Base-by-base conservation (phyloP, 2,888 invertebrate genomes). In the Lithophane leautieri region DNA sequence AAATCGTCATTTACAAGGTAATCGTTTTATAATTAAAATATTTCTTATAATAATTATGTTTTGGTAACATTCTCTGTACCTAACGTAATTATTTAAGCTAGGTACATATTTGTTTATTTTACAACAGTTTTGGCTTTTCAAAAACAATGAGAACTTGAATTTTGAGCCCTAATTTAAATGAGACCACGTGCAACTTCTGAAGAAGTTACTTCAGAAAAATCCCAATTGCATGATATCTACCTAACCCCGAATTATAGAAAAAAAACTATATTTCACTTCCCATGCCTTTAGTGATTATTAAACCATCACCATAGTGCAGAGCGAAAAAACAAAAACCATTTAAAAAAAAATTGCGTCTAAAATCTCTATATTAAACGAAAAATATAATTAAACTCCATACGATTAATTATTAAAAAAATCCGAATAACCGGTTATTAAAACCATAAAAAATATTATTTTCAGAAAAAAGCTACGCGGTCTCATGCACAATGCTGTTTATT, bases 61-160 rank as follows among this genome's bases (percentile, higher is more conserved):
- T 88, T 84, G 86, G 85, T 88, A 81, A 86, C 88, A 83, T 79
- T 82, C n/a, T 14, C 14, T 70, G 72, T 71, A 76, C 82, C 70
- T 79, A 73, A 76, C 40, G n/a, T 61, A 44, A 58, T 71, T 70
- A 63, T 62, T 22, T 40, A 52, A 65, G 40, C 14, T 54, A 70
- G 40, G 54, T 71, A 72, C 58, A 44, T n/a, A 58, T 50, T 65
- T 58, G 14, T 62, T 34, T 25, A 44, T 66, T 71, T 68, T 69
- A 70, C 25, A 68, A 28, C 25, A 19, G 50, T 58, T 60, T 76
- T 71, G 52, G 34, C 42, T 40, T 54, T 28, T 16, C 4, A 62
- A 56, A 25, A 66, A 28, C 6, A 19, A 7, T 50, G 14, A 40
- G 25, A 14, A 54, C 7, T 25, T 42, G 11, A 14, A 44, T 52